A percentile compares a stretch with the other conserved stretches of the same genome.
Evolutionary conservation across 2,797 vertebrate species (phyloP).

Genomic region (Malurus splendens): DNA sequence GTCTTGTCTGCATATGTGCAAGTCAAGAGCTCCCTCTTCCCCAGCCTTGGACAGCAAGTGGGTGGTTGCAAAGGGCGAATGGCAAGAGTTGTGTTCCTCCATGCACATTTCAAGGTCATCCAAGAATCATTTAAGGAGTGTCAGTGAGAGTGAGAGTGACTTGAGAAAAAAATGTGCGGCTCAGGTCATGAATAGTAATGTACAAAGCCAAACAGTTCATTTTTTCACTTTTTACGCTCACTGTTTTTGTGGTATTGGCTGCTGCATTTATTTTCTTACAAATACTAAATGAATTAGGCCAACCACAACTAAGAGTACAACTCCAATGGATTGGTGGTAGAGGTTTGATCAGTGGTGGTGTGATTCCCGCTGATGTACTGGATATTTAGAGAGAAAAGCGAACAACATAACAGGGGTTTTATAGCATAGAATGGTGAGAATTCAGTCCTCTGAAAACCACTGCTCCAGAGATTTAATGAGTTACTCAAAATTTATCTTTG

Average conservation of each 20-base stretch:
- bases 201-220: background rate
- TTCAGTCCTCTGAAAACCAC: background rate
- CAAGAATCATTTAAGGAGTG: background rate
- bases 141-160: background rate
- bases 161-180: background rate
- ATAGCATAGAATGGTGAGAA: background rate
- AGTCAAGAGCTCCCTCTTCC: background rate
- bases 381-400: background rate
- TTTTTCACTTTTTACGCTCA: background rate
- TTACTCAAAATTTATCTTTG: background rate
- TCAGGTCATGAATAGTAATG: background rate
- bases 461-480: background rate
- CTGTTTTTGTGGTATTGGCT: background rate
- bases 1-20: background rate
- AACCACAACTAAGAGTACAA: background rate
- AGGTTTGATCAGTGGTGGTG: background rate
- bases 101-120: background rate
- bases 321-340: background rate
- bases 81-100: background rate
- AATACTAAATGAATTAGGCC: background rate
- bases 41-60: fast-evolving
- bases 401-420: background rate
- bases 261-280: background rate
- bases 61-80: background rate
- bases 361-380: background rate